A percentile compares a stretch with the other conserved stretches of the same genome.
phyloP scores from a whole-genome alignment of 1,140 invertebrate species.

The Solenopsis invicta region DNA sequence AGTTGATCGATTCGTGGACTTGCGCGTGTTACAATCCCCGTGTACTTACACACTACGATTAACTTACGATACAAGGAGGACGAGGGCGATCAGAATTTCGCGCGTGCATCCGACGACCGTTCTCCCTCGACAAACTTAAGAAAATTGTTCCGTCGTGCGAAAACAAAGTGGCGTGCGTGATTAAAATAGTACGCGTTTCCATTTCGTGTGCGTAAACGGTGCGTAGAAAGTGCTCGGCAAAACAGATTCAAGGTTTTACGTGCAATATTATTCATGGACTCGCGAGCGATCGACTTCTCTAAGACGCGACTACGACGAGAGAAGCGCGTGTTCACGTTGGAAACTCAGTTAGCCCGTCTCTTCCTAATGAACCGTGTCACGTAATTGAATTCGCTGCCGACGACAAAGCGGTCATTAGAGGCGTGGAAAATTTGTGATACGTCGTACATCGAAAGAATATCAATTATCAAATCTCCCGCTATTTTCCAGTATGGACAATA shows the following conservation, averaged over 20 bases:
- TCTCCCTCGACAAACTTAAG: neutral
- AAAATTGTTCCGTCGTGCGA: constrained; percentile 7
- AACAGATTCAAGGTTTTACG: constrained; percentile 51
- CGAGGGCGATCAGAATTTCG: constrained; percentile 1
- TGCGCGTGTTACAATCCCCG: neutral
- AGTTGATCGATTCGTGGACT: neutral
- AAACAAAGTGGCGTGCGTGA: neutral
- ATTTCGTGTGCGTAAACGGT: constrained; percentile 35
- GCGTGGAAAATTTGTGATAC: constrained; percentile 22
- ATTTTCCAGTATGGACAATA: neutral
- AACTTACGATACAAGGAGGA: neutral
- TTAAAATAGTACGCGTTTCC: constrained; percentile 41
- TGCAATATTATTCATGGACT: constrained; percentile 51
- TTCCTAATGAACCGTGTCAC: constrained; percentile 67
- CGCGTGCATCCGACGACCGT: neutral
- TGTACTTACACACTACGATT: neutral
- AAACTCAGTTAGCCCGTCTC: constrained; percentile 68
- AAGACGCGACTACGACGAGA: constrained; percentile 31
- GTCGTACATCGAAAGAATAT: neutral
- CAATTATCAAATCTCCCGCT: neutral
- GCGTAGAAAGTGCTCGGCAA: constrained; percentile 53
- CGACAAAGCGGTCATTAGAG: constrained; percentile 51
- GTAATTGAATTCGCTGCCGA: constrained; percentile 60
- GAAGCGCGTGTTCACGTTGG: constrained; percentile 60
- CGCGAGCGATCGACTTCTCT: constrained; percentile 42